Base-by-base conservation (phyloP, 2,113 vertebrate genomes). In the Paramormyrops kingsleyae region DNA sequence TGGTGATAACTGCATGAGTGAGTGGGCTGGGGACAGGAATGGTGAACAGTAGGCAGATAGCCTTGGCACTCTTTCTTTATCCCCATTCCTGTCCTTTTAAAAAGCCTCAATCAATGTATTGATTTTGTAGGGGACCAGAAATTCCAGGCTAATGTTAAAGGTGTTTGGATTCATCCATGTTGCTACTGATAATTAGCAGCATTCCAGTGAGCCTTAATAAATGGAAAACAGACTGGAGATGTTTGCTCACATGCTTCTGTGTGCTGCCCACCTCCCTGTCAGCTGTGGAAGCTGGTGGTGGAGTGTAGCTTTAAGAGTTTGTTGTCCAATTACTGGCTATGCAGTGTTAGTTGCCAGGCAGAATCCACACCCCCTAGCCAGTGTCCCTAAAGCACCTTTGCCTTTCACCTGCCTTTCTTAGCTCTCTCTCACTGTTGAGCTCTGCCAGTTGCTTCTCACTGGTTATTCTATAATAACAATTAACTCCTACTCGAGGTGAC, bases 351-450 rank as follows among this genome's bases (percentile, higher is more conserved):
- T 87, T 31, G 47, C n/a, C 49, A 35, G 85, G 50, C 47, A 87
- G 85, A 56, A 35, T 47, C 46, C 17, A 17, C n/a, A 21, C 24
- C 56, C 39, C 31, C 31, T 44, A 12, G 31, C 21, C 31, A 44
- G 21, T 88, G 53, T 88, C 39, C 39, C 42, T 88, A 44, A 66
- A 62, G 59, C 50, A 87, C 85, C 83, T 49, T 85, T 44, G 83
- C 83, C 83, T 85, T 44, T 39, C 83, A 47, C 46, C 83, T 85
- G 44, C 44, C 46, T 49, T 46, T 49, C 24, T 44, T 6, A 12
- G 15, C 39, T 46, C 46, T 49, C 12, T 49, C 83, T 85, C 83
- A 47, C 83, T 49, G 19, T 84, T 31, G 15, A 39, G 70, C 31
- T 77, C 35, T 31, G 9, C 10, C 19, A 46, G 31, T 83, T 46